Conservation (phyloP, 2,888 invertebrate species). For the Reticulitermes lucifugus region DNA sequence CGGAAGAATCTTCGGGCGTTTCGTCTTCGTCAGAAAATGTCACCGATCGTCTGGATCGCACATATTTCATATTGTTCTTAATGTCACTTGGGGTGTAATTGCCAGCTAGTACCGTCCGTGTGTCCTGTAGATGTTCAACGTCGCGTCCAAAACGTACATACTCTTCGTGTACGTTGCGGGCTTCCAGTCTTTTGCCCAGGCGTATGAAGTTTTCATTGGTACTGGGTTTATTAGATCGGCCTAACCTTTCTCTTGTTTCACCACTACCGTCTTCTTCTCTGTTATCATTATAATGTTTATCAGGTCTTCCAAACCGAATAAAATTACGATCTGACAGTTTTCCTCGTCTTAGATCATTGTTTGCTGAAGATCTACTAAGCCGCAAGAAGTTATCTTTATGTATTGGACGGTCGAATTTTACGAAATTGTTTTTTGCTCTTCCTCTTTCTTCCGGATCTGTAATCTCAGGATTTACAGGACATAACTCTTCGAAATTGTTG, state of each 20-base stretch:
- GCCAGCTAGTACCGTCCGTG: no score
- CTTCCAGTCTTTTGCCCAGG: constrained; percentile 25
- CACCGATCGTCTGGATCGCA: constrained; percentile 10
- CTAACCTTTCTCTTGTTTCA: not conserved
- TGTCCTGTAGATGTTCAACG: constrained; percentile 13
- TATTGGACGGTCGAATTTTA: constrained; percentile 33
- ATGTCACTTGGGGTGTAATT: not conserved
- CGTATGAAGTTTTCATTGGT: constrained; percentile 30
- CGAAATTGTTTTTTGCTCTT: constrained; percentile 5
- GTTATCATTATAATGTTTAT: not conserved
- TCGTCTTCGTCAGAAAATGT: constrained; percentile 11
- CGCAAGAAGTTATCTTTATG: not conserved
- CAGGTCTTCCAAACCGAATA: constrained; percentile 47
- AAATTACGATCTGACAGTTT: constrained; percentile 51
- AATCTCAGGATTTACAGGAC: not conserved
- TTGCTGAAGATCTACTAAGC: constrained; percentile 11
- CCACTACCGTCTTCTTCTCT: not conserved
- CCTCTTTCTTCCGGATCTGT: not conserved
- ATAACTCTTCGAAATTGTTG: not conserved
- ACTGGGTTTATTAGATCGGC: not conserved
- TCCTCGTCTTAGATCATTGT: constrained; percentile 42
- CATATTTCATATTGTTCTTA: not conserved
- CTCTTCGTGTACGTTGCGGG: not conserved
- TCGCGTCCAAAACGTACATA: constrained; percentile 37
- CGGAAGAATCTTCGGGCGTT: constrained; percentile 22